These are phyloP conservation scores for Cephus spinipes DNA, from an alignment of 2,888 invertebrate genomes.

Conservation along the genomic window DNA sequence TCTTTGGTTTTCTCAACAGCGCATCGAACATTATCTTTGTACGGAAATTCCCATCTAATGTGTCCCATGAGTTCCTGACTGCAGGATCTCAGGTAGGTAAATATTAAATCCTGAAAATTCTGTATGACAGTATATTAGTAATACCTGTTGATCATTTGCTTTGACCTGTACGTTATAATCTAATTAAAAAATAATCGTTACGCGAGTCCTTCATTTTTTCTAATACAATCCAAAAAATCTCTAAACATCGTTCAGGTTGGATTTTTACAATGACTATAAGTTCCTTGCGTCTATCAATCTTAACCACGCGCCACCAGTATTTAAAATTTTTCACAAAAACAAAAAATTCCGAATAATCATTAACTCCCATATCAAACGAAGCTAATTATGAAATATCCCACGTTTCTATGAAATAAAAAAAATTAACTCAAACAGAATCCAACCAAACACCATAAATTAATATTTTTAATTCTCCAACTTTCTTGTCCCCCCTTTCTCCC, in stretches of 20 bases:
- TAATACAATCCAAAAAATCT: background rate
- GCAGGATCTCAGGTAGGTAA: background rate
- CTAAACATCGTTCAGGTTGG: background rate
- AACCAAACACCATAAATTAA: background rate
- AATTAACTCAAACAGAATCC: background rate
- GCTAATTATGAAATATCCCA: background rate
- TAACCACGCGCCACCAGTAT: background rate
- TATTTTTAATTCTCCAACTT: background rate
- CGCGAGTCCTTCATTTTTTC: background rate
- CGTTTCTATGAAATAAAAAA: background rate
- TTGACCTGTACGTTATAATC: background rate
- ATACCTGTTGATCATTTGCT: background rate
- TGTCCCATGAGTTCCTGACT: background rate
- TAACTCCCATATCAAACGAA: background rate
- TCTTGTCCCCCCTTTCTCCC: background rate
- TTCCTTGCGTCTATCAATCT: background rate
- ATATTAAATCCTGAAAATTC: background rate
- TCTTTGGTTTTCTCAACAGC: slow-evolving; percentile 27
- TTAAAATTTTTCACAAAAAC: background rate
- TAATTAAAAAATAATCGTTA: background rate
- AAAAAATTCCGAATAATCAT: background rate
- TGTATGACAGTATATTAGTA: background rate
- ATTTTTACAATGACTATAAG: background rate
- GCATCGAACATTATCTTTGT: slow-evolving; percentile 41
- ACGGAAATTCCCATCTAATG: slow-evolving; percentile 34